Percentiles rank a stretch among this genome's conserved stretches.
Evolutionary conservation across 1,140 invertebrate species (phyloP).

Genomic region (Vanessa tameamea): DNA sequence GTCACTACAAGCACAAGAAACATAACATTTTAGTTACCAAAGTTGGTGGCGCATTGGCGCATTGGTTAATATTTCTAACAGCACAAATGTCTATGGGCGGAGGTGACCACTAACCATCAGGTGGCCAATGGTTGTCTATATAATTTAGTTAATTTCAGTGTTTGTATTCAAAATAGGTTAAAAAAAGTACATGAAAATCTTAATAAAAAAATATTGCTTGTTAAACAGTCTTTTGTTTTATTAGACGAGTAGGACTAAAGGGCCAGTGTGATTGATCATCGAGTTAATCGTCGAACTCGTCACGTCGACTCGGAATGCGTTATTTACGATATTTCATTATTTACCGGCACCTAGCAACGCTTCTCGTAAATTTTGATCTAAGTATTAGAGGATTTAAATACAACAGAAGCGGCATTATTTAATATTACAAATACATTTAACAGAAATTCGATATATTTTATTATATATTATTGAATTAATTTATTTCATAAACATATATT

Average conservation of each 20-base stretch:
- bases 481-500: neutral
- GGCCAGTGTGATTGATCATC: conserved; percentile 49
- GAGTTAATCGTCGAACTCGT: conserved; percentile 43
- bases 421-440: neutral
- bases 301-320: conserved; percentile 46
- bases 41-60: no score
- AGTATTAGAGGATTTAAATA: conserved; percentile 36
- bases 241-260: conserved; percentile 21
- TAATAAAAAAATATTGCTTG: neutral
- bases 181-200: no score
- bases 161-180: no score
- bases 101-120: no score
- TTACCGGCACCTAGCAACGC: conserved; percentile 46
- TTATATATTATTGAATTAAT: no score
- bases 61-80: no score
- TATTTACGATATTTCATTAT: conserved; percentile 62
- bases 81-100: no score
- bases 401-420: conserved; percentile 33
- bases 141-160: no score
- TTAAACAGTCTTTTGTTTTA: conserved; percentile 10
- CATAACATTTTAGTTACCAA: no score
- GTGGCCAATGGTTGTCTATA: no score
- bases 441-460: no score
- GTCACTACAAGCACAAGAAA: no score
- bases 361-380: conserved; percentile 53